Evolutionary conservation across 2,113 vertebrate genomes (phyloP).

Genomic region (Lophotis ruficrista): DNA sequence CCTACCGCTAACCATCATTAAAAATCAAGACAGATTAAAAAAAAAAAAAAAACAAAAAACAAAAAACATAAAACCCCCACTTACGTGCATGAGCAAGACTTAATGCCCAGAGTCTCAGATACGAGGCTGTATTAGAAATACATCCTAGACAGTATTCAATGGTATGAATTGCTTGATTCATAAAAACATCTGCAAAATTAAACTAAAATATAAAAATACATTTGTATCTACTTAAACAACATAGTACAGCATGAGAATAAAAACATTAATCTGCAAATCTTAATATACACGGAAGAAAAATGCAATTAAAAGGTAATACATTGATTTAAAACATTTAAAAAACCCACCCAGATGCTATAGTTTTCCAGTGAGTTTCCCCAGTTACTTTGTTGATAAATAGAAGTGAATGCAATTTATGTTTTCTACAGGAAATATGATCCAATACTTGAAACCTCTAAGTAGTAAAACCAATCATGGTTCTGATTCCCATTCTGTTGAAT

Average conservation of each 20-base stretch:
- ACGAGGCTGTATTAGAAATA: conserved; percentile 96
- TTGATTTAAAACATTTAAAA: background rate
- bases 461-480: background rate
- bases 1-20: background rate
- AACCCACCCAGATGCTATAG: background rate
- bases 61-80: conserved; percentile 62
- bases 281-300: background rate
- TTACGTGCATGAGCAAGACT: conserved; percentile 97
- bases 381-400: background rate
- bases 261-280: background rate
- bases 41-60: background rate
- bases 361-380: background rate
- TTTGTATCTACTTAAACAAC: background rate
- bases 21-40: background rate
- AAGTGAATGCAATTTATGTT: background rate
- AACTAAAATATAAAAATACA: conserved; percentile 75
- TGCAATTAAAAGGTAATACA: background rate
- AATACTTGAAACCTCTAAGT: background rate
- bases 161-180: conserved; percentile 92
- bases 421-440: background rate
- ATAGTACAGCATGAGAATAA: background rate
- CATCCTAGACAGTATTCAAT: conserved; percentile 97
- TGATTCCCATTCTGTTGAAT: background rate
- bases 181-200: conserved; percentile 86
- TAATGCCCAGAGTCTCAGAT: conserved; percentile 95